Conservation (phyloP, 2,888 invertebrate genomes). For the Malacosoma neustria region DNA sequence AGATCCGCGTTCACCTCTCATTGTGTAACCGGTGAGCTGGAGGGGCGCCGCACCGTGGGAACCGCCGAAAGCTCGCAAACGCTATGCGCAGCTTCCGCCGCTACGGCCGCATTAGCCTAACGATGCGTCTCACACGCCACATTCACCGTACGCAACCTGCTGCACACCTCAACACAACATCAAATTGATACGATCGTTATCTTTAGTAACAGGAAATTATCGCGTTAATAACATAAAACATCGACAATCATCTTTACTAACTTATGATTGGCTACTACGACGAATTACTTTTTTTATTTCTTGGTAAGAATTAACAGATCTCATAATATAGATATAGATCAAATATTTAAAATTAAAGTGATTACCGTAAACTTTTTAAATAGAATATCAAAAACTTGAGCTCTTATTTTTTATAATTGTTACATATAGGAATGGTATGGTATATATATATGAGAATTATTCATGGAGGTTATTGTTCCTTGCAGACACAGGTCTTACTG, state of each 20-base stretch:
- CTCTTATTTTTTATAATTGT: too few species aligned
- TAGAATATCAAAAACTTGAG: not conserved
- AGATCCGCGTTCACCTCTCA: slow-evolving; percentile 74
- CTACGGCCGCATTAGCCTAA: slow-evolving; percentile 55
- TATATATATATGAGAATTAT: too few species aligned
- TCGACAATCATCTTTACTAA: slow-evolving; percentile 22
- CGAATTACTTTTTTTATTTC: not conserved
- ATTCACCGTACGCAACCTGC: slow-evolving; percentile 32
- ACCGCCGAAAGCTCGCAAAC: slow-evolving; percentile 66
- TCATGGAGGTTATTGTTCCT: slow-evolving; percentile 62
- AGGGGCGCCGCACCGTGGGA: slow-evolving; percentile 58
- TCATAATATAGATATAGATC: too few species aligned
- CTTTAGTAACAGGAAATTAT: slow-evolving; percentile 56
- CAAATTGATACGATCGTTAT: slow-evolving; percentile 59
- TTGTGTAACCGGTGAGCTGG: slow-evolving; percentile 60
- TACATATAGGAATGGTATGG: too few species aligned
- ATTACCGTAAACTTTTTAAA: not conserved
- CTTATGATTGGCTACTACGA: slow-evolving; percentile 1
- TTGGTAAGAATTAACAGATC: too few species aligned
- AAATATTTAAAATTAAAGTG: too few species aligned
- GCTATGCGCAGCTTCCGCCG: slow-evolving; percentile 65
- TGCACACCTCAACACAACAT: slow-evolving; percentile 24
- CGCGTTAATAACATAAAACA: slow-evolving; percentile 33
- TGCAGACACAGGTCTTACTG: slow-evolving; percentile 54
- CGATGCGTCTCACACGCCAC: slow-evolving; percentile 56